phyloP scores from a whole-genome alignment of 2,888 invertebrate genomes.

The Xanthia togata region DNA sequence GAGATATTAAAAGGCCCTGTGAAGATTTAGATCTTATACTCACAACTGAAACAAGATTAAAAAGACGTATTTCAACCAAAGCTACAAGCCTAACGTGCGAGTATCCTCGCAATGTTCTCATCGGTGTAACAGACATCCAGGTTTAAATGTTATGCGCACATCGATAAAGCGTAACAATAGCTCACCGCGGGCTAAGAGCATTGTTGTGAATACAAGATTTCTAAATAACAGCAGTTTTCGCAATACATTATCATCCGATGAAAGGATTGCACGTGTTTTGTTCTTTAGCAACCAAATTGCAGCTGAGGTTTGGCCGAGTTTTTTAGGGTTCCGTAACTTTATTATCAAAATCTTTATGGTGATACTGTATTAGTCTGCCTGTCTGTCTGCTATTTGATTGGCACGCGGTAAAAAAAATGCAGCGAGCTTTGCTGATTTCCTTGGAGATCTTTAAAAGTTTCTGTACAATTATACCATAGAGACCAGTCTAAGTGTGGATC shows the following conservation, averaged over 20 bases:
- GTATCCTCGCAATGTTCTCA: conserved; percentile 18
- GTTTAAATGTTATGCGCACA: conserved; percentile 75
- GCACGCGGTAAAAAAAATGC: neutral
- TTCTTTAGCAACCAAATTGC: conserved; percentile 51
- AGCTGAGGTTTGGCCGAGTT: neutral
- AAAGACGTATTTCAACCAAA: neutral
- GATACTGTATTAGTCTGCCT: neutral
- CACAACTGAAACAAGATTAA: neutral
- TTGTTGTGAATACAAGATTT: conserved; percentile 70
- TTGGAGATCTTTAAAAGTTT: too few species aligned
- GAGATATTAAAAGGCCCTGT: neutral
- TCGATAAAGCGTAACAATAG: conserved; percentile 77
- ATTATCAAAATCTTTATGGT: neutral
- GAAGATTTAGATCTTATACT: neutral
- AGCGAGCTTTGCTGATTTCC: neutral
- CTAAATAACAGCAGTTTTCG: conserved; percentile 67
- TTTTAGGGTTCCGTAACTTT: neutral
- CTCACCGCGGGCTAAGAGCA: conserved; percentile 71
- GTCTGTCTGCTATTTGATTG: neutral
- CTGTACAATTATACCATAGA: too few species aligned
- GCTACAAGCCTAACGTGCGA: neutral
- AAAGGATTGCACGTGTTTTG: conserved; percentile 60
- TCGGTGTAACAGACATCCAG: conserved; percentile 66
- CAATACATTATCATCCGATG: conserved; percentile 63
- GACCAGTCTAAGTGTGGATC: too few species aligned